Evolutionary conservation across 2,113 vertebrate genomes (phyloP), one percentile per base, ranked within the genome.

Genomic region (Turnix velox): DNA sequence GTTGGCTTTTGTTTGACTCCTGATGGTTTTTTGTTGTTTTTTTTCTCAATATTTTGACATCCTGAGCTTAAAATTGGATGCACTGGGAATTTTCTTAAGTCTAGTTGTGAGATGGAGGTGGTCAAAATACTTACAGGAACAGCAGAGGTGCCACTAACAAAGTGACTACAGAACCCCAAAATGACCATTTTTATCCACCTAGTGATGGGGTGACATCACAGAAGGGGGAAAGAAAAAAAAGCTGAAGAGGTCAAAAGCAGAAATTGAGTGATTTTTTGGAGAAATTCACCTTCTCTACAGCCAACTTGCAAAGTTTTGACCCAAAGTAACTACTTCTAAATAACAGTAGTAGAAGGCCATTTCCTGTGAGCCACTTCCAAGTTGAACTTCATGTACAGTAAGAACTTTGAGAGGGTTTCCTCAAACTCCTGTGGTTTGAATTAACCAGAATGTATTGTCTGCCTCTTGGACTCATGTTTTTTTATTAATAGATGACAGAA

Each of bases 271-370:
- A 74, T 12, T 87, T 40, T 40, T 28, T 72, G 65, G 67, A 97
- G 93, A 95, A 97, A 92, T 94, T 95, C 83, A 97, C 97, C 97
- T 40, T 40, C 31, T 40, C 6, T 75, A 10, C 57, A 62, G 52
- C 4, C 19, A 35, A 5, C 25, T 23, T 30, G 31, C 6, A 8
- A 43, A 24, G 14, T 20, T 91, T 7, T 6, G 8, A 24, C 14
- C 10, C 2, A 2, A 23, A 82, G 2, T 14, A 54, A 7, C 31
- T n/a, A 24, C 22, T 40, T 51, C 24, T 23, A 12, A n/a, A 22
- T 0, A 22, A 6, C 2, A 18, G 28, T 4, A 40, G 18, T 33
- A 17, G 63, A 40, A 11, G 5, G 35, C 16, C 9, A 2, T 18
- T 33, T 40, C 42, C n/a, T 63, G 22, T 3, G 17, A 88, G 27